phyloP scores from a whole-genome alignment of 2,113 vertebrate species.

The Urocynchramus pylzowi region DNA sequence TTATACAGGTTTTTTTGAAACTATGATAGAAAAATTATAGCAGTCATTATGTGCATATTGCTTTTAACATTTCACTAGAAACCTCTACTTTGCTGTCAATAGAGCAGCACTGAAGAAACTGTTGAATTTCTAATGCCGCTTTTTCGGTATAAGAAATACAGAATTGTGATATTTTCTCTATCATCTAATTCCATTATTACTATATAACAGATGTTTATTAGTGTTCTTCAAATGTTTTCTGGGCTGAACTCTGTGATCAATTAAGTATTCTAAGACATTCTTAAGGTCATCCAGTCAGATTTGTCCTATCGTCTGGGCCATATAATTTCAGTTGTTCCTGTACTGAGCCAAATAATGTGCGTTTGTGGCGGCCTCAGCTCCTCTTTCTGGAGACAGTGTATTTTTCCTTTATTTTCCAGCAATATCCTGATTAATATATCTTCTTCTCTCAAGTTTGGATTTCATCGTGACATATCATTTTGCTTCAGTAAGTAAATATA shows the following conservation, averaged over 20 bases:
- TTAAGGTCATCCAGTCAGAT: not conserved
- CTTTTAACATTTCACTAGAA: not conserved
- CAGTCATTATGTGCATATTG: not conserved
- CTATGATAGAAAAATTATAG: not conserved
- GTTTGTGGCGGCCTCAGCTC: not conserved
- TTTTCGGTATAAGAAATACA: not conserved
- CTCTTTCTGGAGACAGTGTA: not conserved
- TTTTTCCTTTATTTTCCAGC: constrained; percentile 9
- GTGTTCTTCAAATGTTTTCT: not conserved
- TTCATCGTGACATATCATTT: constrained; percentile 57
- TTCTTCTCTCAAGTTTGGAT: constrained; percentile 31
- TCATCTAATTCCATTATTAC: not conserved
- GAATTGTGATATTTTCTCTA: not conserved
- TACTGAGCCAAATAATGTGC: not conserved
- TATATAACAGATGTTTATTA: not conserved
- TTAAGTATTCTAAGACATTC: not conserved
- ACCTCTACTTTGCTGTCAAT: not conserved
- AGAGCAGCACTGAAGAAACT: not conserved
- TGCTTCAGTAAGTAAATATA: constrained; percentile 59
- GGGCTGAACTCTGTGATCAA: not conserved
- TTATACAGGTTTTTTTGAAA: not conserved
- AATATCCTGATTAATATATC: constrained; percentile 46
- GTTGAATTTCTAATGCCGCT: not conserved
- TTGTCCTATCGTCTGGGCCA: not conserved
- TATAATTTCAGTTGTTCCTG: not conserved